These are phyloP conservation scores for Himalopsyche anomala DNA, from an alignment of 2,888 invertebrate genomes.

Conservation along the genomic window DNA sequence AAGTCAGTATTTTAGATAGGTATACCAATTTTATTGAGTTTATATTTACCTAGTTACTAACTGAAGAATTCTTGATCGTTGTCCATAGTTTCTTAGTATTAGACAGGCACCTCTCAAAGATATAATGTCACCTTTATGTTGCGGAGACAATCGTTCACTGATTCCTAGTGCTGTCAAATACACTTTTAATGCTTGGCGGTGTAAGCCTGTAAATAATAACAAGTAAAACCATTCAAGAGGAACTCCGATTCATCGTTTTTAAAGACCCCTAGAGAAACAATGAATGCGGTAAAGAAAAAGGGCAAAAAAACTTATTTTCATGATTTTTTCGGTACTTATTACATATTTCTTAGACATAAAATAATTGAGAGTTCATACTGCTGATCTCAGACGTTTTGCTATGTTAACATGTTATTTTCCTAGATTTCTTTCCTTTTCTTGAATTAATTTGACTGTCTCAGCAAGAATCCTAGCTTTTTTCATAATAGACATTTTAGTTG, in stretches of 20 bases:
- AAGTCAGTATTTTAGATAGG: too few species aligned
- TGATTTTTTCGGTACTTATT: too few species aligned
- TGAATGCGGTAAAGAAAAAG: too few species aligned
- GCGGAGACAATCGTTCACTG: slow-evolving; percentile 70
- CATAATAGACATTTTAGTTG: too few species aligned
- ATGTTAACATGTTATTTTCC: too few species aligned
- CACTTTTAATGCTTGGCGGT: slow-evolving; percentile 69
- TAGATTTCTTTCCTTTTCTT: too few species aligned
- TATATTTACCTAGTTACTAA: slow-evolving; percentile 78
- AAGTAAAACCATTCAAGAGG: not conserved
- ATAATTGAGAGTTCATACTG: not conserved
- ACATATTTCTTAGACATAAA: not conserved
- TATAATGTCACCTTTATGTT: slow-evolving; percentile 77
- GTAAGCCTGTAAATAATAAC: slow-evolving; percentile 54
- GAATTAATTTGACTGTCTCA: too few species aligned
- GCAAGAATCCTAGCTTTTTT: too few species aligned
- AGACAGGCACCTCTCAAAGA: slow-evolving; percentile 79
- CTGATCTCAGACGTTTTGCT: too few species aligned
- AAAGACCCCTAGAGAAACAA: too few species aligned
- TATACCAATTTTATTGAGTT: not conserved
- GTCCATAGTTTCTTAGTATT: slow-evolving; percentile 79
- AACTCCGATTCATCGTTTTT: too few species aligned
- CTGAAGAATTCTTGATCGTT: slow-evolving; percentile 81
- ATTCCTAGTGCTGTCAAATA: slow-evolving; percentile 71
- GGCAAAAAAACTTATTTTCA: too few species aligned